These are phyloP conservation scores for Muricea muricata DNA, from an alignment of 92 coral and sea anemone species.

Conservation along the genomic window DNA sequence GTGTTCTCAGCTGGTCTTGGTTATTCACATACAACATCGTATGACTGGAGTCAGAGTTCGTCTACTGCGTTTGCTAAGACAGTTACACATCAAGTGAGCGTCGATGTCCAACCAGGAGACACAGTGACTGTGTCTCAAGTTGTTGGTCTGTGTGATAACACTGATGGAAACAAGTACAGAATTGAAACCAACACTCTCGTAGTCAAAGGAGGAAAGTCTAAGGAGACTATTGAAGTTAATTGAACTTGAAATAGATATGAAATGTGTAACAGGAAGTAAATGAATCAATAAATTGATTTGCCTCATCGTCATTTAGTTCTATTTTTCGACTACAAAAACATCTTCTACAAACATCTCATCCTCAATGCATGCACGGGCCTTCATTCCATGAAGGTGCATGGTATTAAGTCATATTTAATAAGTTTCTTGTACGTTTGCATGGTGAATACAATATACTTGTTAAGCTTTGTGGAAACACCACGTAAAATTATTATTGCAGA, in stretches of 20 bases:
- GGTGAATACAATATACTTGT: too few relatives aligned
- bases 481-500: too few relatives aligned
- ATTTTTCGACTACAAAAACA: too few relatives aligned
- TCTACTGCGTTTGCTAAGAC: slow-evolving; percentile 40
- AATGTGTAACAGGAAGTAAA: background rate
- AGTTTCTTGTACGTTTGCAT: too few relatives aligned
- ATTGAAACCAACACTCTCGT: slow-evolving; percentile 60
- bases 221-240: slow-evolving; percentile 14
- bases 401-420: too few relatives aligned
- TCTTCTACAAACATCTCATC: too few relatives aligned
- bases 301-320: background rate
- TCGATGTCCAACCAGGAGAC: slow-evolving; percentile 48
- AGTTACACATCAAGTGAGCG: slow-evolving; percentile 51
- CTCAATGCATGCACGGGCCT: too few relatives aligned
- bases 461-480: too few relatives aligned
- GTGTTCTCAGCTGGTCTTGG: slow-evolving; percentile 55
- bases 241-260: background rate
- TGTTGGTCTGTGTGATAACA: slow-evolving; percentile 47
- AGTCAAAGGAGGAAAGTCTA: slow-evolving; percentile 19
- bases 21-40: slow-evolving; percentile 50
- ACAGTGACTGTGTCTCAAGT: slow-evolving; percentile 58
- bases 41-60: slow-evolving; percentile 54
- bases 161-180: slow-evolving; percentile 55
- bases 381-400: too few relatives aligned
- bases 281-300: background rate